Evolutionary conservation across 2,888 invertebrate genomes (phyloP).

Genomic region (Dasysyrphus albostriatus): DNA sequence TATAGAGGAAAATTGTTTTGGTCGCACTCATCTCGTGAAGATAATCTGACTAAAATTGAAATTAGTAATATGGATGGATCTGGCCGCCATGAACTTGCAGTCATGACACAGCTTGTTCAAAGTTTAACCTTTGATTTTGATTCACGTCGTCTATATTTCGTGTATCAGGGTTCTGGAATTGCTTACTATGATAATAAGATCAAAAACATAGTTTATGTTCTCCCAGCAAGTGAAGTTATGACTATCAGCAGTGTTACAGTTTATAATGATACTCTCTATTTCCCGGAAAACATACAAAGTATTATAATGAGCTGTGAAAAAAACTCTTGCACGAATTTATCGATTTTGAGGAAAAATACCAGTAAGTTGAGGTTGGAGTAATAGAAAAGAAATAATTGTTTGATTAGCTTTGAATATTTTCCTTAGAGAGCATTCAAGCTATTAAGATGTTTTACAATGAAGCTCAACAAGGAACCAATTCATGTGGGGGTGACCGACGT

Average conservation of each 20-base stretch:
- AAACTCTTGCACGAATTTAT: conserved; percentile 84
- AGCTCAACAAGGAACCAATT: conserved; percentile 86
- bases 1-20: conserved; percentile 86
- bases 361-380: conserved; percentile 77
- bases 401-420: neutral
- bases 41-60: conserved; percentile 85
- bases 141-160: conserved; percentile 89
- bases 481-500: conserved; percentile 85
- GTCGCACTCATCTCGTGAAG: conserved; percentile 84
- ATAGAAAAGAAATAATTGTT: neutral
- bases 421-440: conserved; percentile 86
- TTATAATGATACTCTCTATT: conserved; percentile 87
- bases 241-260: conserved; percentile 87
- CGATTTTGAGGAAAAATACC: conserved; percentile 86
- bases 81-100: conserved; percentile 81
- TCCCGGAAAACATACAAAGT: conserved; percentile 87
- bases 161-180: conserved; percentile 85
- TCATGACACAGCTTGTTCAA: conserved; percentile 81
- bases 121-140: conserved; percentile 87
- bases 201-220: conserved; percentile 80
- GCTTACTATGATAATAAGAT: conserved; percentile 86
- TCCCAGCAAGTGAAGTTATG: conserved; percentile 81
- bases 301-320: conserved; percentile 88
- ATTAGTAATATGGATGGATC: conserved; percentile 88
- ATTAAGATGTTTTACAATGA: conserved; percentile 89